phyloP scores from a whole-genome alignment of 2,797 vertebrate species.

The Sibirionetta formosa region DNA sequence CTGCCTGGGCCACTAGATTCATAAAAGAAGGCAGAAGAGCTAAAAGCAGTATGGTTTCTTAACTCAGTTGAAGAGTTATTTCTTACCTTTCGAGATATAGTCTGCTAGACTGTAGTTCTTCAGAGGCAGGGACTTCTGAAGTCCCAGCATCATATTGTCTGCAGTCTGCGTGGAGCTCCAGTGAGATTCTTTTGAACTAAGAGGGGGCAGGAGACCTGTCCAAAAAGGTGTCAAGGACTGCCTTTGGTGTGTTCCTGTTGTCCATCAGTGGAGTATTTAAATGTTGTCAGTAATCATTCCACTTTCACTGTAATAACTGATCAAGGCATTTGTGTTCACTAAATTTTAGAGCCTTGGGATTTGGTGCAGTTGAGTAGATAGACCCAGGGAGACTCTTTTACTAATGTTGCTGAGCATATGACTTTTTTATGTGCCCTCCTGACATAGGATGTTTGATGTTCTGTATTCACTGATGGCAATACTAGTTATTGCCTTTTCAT shows the following conservation, averaged over 20 bases:
- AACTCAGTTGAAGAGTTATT: background rate
- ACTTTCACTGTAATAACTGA: constrained; percentile 12
- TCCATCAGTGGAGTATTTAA: background rate
- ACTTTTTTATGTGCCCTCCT: constrained; percentile 35
- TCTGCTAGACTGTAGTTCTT: background rate
- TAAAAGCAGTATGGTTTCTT: background rate
- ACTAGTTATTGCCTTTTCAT: constrained; percentile 66
- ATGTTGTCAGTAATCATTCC: constrained; percentile 11
- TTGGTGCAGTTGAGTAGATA: background rate
- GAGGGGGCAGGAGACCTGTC: background rate
- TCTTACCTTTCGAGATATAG: background rate
- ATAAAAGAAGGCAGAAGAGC: background rate
- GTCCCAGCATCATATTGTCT: background rate
- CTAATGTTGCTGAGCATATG: constrained; percentile 32
- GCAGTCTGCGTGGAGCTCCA: accelerated
- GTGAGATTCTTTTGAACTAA: background rate
- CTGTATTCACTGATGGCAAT: constrained; percentile 49
- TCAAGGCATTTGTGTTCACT: constrained; percentile 25
- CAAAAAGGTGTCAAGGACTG: background rate
- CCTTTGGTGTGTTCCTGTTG: background rate
- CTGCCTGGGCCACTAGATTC: background rate
- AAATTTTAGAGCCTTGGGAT: constrained; percentile 26
- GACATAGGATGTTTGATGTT: constrained; percentile 34
- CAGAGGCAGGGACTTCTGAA: background rate
- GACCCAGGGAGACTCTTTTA: constrained; percentile 31